A percentile compares a stretch with the other conserved stretches of the same genome.
Conservation (phyloP, 2,888 invertebrate genomes). For the Ophion costatus region DNA sequence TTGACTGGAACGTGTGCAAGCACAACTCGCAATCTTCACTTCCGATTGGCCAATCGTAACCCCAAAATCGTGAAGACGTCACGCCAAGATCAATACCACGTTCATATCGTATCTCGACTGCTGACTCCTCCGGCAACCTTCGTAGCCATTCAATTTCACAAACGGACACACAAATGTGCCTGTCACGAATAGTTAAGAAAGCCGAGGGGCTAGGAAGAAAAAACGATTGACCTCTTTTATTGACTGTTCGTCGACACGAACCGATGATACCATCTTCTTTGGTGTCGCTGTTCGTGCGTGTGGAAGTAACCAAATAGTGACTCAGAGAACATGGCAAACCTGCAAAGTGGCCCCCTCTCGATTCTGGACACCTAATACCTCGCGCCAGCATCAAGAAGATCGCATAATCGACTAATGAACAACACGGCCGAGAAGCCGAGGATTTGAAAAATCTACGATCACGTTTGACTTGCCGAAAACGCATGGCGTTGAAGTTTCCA, state of each 20-base stretch:
- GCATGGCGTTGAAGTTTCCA: no score
- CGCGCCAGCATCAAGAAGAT: not conserved
- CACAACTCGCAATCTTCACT: not conserved
- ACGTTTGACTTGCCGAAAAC: not conserved
- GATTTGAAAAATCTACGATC: not conserved
- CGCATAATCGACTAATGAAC: not conserved
- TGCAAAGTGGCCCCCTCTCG: not conserved
- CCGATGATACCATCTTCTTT: no score
- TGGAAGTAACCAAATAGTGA: conserved; percentile 19
- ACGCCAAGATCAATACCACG: not conserved
- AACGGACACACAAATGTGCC: no score
- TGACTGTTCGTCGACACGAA: not conserved
- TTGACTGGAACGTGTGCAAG: not conserved
- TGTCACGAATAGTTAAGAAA: not conserved
- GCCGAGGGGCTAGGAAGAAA: not conserved
- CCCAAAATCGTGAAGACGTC: not conserved
- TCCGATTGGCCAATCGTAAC: not conserved
- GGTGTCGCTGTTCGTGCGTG: not conserved
- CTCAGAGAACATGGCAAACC: not conserved
- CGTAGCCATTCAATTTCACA: no score
- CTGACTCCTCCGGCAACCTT: not conserved
- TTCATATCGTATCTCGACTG: not conserved
- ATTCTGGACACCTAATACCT: not conserved
- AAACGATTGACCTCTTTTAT: not conserved
- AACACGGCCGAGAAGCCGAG: not conserved